Evolutionary conservation across 1,140 invertebrate species (phyloP), one percentile per base, ranked within the genome.

Genomic region (Papilio machaon): DNA sequence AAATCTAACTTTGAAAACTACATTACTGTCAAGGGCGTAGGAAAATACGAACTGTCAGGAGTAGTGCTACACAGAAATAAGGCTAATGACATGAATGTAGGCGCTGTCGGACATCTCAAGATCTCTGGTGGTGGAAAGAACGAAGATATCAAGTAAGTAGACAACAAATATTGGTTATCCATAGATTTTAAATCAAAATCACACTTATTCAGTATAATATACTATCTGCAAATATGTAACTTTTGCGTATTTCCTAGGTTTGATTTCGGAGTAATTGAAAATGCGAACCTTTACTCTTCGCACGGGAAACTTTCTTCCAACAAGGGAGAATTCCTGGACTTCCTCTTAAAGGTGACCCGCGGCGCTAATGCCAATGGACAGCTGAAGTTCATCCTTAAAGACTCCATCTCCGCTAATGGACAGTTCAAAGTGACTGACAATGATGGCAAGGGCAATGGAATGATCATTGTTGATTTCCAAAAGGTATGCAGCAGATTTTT

Each of bases 1-100:
- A 96, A 97, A 85, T 96, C 95, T 38, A 96, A 97, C 82, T 95
- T 96, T 58, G 93, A 95, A 49, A 96, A 96, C 82, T 95, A 95
- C 13, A 73, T 97, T 1, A 95, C 95, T 47, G 79, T 97, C 2
- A 95, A 95, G 9, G 95, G 96, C n/a, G 95, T 96, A 15, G 95
- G 95, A 43, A 96, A 96, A 88, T 96, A 96, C 82, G 95, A 96
- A 84, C 90, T 96, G 0, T 95, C 96, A 10, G 95, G 96, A n/a
- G 93, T 94, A 0, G 90, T 97, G 0, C 89, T 91, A 0, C 95
- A 96, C 84, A 95, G 95, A 46, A 83, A 95, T 2, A 94, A 95
- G 78, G 90, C 94, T 0, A 94, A 95, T 8, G 95, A 96, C 75
- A 83, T 96, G 0, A 95, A 96, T 74, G 82, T 96, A 76, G 95